Conservation (phyloP, 2,797 vertebrate species). For the Chanos chanos region DNA sequence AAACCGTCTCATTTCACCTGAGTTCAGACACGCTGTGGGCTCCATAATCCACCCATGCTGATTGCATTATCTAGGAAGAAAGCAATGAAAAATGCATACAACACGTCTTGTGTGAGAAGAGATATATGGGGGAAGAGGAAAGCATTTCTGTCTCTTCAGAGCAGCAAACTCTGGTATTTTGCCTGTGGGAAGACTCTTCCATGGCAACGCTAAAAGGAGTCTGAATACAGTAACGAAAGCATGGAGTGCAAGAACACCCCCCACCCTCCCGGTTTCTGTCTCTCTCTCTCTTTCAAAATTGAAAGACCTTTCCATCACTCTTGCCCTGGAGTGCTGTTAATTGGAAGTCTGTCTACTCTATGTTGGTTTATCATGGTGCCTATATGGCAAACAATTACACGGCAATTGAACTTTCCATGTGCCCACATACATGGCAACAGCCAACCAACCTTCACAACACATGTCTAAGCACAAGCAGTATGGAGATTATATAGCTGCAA, state of each 20-base stretch:
- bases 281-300: slow-evolving; percentile 26
- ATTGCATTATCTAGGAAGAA: slow-evolving; percentile 1
- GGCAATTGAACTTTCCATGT: not conserved
- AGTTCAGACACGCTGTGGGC: not conserved
- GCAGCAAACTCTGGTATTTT: slow-evolving; percentile 37
- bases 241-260: slow-evolving; percentile 23
- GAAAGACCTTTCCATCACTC: slow-evolving; percentile 33
- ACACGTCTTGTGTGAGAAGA: slow-evolving; percentile 3
- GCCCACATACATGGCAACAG: too few species aligned
- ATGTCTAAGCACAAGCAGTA: too few species aligned
- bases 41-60: not conserved
- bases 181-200: slow-evolving; percentile 25
- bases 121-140: slow-evolving; percentile 10
- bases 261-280: not conserved
- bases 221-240: slow-evolving; percentile 3
- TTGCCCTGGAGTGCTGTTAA: slow-evolving; percentile 12
- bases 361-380: slow-evolving; percentile 17
- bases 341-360: slow-evolving; percentile 4
- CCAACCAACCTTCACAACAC: too few species aligned
- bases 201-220: slow-evolving; percentile 37
- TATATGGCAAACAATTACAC: slow-evolving; percentile 8
- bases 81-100: slow-evolving; percentile 5
- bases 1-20: not conserved
- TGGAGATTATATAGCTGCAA: too few species aligned
- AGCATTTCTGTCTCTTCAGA: slow-evolving; percentile 26